phyloP scores from a whole-genome alignment of 2,113 vertebrate species.

The Platichthys stellatus region DNA sequence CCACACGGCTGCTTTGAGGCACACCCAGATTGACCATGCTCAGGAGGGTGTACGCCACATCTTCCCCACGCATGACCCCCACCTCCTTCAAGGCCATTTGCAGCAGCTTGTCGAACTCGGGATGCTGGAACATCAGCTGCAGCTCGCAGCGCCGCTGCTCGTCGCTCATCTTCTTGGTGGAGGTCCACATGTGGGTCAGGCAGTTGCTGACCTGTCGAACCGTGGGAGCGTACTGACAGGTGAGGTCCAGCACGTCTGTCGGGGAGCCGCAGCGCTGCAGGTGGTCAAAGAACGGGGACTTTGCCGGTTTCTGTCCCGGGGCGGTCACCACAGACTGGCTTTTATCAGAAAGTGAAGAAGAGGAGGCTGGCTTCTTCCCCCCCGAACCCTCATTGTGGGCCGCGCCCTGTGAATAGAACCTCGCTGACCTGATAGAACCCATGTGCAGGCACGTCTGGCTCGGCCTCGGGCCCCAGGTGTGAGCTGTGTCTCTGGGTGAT shows the following conservation, averaged over 20 bases:
- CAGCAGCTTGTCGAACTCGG: slow-evolving; percentile 81
- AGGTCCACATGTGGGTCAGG: slow-evolving; percentile 83
- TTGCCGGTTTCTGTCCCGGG: fast-evolving
- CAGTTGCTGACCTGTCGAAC: slow-evolving; percentile 71
- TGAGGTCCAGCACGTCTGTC: slow-evolving; percentile 86
- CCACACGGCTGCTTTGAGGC: slow-evolving; percentile 84
- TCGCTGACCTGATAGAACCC: neutral
- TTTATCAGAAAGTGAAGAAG: neutral
- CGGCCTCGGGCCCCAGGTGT: neutral
- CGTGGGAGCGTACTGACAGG: slow-evolving; percentile 43
- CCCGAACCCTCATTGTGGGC: neutral
- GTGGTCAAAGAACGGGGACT: slow-evolving; percentile 35
- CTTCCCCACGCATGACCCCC: slow-evolving; percentile 56
- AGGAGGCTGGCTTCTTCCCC: neutral
- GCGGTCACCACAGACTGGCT: neutral
- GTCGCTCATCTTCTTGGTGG: slow-evolving; percentile 78
- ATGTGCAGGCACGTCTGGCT: neutral
- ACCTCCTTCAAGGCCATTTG: slow-evolving; percentile 72
- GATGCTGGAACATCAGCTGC: slow-evolving; percentile 87
- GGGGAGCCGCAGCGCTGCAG: slow-evolving; percentile 82
- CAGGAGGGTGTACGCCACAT: slow-evolving; percentile 84
- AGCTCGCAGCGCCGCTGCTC: slow-evolving; percentile 85
- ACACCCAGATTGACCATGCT: slow-evolving; percentile 85
- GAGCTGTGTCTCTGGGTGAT: neutral
- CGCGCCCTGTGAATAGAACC: slow-evolving; percentile 53